These are phyloP conservation scores for Lepilemur ruficaudatus DNA, from an alignment of 2,797 vertebrate genomes.

Conservation along the genomic window DNA sequence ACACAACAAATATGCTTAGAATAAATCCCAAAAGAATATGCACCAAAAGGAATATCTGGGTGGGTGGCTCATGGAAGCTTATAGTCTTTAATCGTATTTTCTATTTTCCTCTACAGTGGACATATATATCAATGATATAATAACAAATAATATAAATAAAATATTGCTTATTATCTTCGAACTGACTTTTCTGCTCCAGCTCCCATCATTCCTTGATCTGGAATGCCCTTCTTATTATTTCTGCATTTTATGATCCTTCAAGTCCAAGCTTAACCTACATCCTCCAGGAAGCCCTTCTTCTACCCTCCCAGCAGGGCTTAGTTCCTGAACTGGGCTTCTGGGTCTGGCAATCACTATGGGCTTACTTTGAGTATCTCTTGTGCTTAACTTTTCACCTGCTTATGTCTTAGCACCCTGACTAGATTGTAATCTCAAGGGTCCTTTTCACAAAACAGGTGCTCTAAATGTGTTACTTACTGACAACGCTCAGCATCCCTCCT, in stretches of 20 bases:
- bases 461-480: background rate
- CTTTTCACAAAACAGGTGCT: background rate
- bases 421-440: background rate
- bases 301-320: background rate
- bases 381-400: background rate
- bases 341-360: background rate
- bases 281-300: background rate
- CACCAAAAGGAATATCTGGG: background rate
- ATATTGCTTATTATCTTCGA: background rate
- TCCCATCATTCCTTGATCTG: background rate
- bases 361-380: background rate
- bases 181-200: background rate
- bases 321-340: background rate
- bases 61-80: background rate
- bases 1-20: background rate
- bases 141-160: background rate
- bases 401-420: background rate
- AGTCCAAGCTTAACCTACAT: background rate
- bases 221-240: background rate
- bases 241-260: background rate
- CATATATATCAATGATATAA: background rate
- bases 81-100: background rate
- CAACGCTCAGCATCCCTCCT: background rate
- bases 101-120: background rate
- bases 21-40: background rate